Percentiles rank a stretch among this genome's conserved stretches.
Conservation (phyloP, 2,113 vertebrate genomes). For the Acinonyx jubatus region DNA sequence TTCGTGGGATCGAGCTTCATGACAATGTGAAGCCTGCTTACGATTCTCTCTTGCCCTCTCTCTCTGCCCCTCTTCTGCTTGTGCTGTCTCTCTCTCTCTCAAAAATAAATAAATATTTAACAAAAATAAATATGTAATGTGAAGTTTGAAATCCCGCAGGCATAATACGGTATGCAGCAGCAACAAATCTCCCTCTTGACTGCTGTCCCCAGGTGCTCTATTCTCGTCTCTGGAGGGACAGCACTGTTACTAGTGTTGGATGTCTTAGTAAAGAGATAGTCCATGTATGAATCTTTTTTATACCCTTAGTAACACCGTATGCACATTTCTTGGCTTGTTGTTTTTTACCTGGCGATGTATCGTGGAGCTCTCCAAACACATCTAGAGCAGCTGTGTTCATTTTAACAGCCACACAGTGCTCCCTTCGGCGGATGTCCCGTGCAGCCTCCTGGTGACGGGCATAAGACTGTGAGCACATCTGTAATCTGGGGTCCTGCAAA, state of each 20-base stretch:
- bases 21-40: no score
- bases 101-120: no score
- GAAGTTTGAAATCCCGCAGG: not conserved
- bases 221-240: not conserved
- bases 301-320: not conserved
- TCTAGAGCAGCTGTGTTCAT: accelerated
- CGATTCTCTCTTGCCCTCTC: no score
- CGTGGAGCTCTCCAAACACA: not conserved
- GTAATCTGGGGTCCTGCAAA: not conserved
- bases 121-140: no score
- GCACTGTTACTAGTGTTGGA: no score
- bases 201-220: not conserved
- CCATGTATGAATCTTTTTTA: accelerated
- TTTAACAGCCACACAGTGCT: not conserved
- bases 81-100: no score
- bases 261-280: not conserved
- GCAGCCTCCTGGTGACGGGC: not conserved
- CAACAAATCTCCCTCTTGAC: not conserved
- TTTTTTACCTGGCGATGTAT: not conserved
- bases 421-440: not conserved
- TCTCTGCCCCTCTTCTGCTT: no score
- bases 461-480: not conserved
- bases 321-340: not conserved
- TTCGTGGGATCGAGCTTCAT: no score
- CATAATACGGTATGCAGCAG: not conserved